Base-by-base conservation (phyloP, 1,140 invertebrate genomes). In the Atta cephalotes region DNA sequence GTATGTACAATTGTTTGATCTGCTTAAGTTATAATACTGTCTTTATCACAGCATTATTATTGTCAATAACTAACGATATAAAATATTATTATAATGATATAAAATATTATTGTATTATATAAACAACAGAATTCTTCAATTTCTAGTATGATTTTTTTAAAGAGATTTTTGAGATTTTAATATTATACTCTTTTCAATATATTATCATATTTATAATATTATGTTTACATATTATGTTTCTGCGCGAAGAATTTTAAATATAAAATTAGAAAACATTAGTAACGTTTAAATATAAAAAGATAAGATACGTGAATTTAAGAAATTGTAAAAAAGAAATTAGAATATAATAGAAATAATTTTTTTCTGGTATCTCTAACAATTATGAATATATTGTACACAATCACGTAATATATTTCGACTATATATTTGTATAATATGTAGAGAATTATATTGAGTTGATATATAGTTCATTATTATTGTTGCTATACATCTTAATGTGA, bases 401-500 rank as follows among this genome's bases (percentile, higher is more conserved):
- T 79, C 25, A 45, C 16, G 53, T 60, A 35, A 49, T 45, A 9
- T 45, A 58, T 18, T 25, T 60, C 14, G 53, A 60, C 72, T 45
- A 81, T 14, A 21, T 81, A 39, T n/a, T 14, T 0, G 45, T 25
- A 74, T 77, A 25, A 70, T 51, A 1, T 63, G 60, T 6, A 25
- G 35, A 58, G 12, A 63, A 21, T 71, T 31, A 25, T 58, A 35
- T 14, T 45, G 28, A 21, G 12, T 18, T 70, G 21, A 31, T 60
- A 2, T 3, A 35, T 2, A 58, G 49, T 72, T 88, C 74, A 87
- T 88, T 87, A 88, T 71, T 74, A 80, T 56, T 87, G 74, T 56
- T 80, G 39, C 63, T 16, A 28, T 16, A 78, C 53, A 85, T 89
- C 79, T 62, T 72, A 85, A 87, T 87, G 82, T 71, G 87, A 68